Percentiles rank a stretch among this genome's conserved stretches.
Conservation (phyloP, 2,797 vertebrate species). For the Macroramphosus scolopax region DNA sequence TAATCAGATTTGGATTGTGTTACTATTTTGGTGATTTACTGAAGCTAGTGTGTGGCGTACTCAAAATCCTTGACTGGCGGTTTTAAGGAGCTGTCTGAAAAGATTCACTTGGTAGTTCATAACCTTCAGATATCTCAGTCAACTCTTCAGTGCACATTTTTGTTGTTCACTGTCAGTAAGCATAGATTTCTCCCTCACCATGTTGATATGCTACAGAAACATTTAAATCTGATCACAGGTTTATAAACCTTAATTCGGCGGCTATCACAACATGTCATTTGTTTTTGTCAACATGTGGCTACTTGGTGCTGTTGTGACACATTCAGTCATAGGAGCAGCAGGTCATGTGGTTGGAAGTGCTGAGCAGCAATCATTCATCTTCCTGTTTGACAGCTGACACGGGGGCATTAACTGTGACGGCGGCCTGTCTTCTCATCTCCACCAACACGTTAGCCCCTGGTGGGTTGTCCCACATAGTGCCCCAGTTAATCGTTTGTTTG, state of each 20-base stretch:
- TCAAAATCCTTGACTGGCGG: neutral
- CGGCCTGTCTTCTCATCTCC: neutral
- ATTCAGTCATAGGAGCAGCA: too few species aligned
- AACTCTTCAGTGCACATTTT: too few species aligned
- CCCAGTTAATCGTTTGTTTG: slow-evolving; percentile 40
- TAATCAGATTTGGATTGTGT: slow-evolving; percentile 28
- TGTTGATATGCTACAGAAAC: too few species aligned
- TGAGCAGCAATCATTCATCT: neutral
- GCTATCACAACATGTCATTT: too few species aligned
- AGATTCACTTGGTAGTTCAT: neutral
- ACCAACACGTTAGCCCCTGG: slow-evolving; percentile 2
- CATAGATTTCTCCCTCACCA: too few species aligned
- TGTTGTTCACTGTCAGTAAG: neutral
- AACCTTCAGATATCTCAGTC: neutral
- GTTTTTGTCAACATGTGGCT: neutral
- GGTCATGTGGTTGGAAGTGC: too few species aligned
- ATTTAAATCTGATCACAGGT: too few species aligned
- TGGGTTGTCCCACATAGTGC: slow-evolving; percentile 13
- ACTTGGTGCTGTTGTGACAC: too few species aligned
- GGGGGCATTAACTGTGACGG: slow-evolving; percentile 4
- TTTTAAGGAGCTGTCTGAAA: neutral
- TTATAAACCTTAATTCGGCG: too few species aligned
- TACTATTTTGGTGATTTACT: too few species aligned
- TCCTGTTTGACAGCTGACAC: slow-evolving; percentile 1
- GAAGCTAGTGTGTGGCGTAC: neutral